Evolutionary conservation across 2,113 vertebrate genomes (phyloP).

Genomic region (Apteryx owenii): DNA sequence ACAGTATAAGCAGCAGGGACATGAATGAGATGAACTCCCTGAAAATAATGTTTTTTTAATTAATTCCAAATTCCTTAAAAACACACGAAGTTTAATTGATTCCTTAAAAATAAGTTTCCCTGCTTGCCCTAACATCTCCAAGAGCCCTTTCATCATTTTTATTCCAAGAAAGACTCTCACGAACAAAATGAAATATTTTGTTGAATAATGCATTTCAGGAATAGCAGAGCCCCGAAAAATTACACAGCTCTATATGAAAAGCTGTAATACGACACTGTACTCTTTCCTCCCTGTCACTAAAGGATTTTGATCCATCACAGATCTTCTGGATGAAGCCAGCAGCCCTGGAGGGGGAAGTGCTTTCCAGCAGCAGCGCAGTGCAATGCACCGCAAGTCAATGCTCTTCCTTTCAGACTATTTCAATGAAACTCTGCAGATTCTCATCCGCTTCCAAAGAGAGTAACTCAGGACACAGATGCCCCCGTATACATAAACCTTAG

Average conservation of each 20-base stretch:
- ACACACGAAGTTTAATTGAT: no score
- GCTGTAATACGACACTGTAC: background rate
- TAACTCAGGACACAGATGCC: conserved; percentile 51
- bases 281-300: background rate
- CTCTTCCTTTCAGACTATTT: background rate
- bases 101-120: no score
- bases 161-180: background rate
- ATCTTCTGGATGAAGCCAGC: background rate
- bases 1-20: background rate
- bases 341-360: background rate
- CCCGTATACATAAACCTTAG: background rate
- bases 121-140: background rate
- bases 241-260: background rate
- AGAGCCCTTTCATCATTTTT: background rate
- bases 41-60: background rate
- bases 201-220: background rate
- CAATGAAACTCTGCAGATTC: background rate
- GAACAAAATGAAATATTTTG: background rate
- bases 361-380: background rate
- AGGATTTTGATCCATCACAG: background rate
- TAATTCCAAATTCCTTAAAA: background rate
- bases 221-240: background rate
- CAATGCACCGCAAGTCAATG: background rate
- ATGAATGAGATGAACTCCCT: background rate
- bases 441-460: conserved; percentile 33